A percentile compares a stretch with the other conserved stretches of the same genome.
phyloP scores from a whole-genome alignment of 2,113 vertebrate species.

The Percina caprodes region DNA sequence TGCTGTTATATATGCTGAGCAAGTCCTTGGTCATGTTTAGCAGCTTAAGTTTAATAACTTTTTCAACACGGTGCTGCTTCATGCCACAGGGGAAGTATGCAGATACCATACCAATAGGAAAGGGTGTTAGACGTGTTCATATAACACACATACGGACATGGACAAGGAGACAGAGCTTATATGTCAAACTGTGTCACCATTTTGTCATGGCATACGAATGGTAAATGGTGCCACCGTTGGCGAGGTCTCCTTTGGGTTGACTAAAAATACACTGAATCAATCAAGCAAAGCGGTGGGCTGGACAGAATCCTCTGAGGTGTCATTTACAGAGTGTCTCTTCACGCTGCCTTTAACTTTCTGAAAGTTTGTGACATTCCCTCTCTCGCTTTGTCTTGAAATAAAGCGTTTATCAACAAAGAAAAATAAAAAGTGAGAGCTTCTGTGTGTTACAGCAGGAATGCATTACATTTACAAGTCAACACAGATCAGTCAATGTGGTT shows the following conservation, averaged over 20 bases:
- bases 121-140: neutral
- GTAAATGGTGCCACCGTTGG: slow-evolving; percentile 48
- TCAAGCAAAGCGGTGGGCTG: slow-evolving; percentile 43
- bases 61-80: neutral
- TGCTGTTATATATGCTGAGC: neutral
- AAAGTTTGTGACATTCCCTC: slow-evolving; percentile 27
- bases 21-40: neutral
- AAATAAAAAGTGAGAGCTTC: neutral
- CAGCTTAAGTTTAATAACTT: neutral
- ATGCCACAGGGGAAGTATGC: neutral
- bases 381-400: neutral
- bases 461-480: slow-evolving; percentile 5
- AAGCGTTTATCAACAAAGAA: slow-evolving; percentile 28
- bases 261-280: slow-evolving; percentile 68
- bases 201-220: slow-evolving; percentile 47
- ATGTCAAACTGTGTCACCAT: slow-evolving; percentile 47
- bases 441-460: neutral
- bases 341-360: slow-evolving; percentile 40
- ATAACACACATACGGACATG: neutral
- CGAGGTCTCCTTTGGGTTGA: slow-evolving; percentile 37
- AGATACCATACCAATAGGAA: neutral
- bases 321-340: slow-evolving; percentile 30
- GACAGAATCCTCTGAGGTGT: slow-evolving; percentile 35
- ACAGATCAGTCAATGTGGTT: neutral
- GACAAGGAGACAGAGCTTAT: slow-evolving; percentile 36